A percentile compares a stretch with the other conserved stretches of the same genome.
phyloP scores from a whole-genome alignment of 2,797 vertebrate species.

The Diplodus sargus region DNA sequence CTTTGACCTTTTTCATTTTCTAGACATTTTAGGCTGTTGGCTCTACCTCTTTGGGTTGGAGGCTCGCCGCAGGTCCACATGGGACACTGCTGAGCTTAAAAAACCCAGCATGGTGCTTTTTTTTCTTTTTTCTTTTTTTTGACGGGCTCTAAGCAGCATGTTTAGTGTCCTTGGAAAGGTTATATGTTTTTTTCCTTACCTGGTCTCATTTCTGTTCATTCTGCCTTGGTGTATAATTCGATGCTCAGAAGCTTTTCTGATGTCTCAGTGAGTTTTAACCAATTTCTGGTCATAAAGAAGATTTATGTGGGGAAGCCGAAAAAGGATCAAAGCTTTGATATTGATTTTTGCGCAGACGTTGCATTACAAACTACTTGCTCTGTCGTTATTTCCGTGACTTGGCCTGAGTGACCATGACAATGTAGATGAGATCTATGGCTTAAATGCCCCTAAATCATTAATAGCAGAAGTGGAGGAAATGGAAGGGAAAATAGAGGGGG shows the following conservation, averaged over 20 bases:
- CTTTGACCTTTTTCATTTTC: slow-evolving; percentile 33
- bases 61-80: slow-evolving; percentile 14
- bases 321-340: neutral
- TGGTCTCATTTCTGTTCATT: neutral
- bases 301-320: neutral
- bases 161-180: slow-evolving; percentile 4
- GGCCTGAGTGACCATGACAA: neutral
- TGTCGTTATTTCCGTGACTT: neutral
- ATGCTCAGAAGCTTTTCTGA: too few species aligned
- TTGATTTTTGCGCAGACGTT: neutral
- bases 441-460: neutral
- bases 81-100: slow-evolving; percentile 22
- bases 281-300: neutral
- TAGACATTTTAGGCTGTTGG: slow-evolving; percentile 20
- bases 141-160: slow-evolving; percentile 10
- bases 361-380: neutral
- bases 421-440: neutral
- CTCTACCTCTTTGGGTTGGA: slow-evolving; percentile 24
- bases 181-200: neutral
- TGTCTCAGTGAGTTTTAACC: neutral
- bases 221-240: neutral
- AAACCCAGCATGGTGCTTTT: slow-evolving; percentile 18
- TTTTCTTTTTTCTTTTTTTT: neutral
- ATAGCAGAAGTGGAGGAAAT: neutral
- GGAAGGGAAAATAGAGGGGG: neutral